Evolutionary conservation across 2,888 invertebrate genomes (phyloP), one percentile per base, ranked within the genome.

Genomic region (Hyalella azteca): DNA sequence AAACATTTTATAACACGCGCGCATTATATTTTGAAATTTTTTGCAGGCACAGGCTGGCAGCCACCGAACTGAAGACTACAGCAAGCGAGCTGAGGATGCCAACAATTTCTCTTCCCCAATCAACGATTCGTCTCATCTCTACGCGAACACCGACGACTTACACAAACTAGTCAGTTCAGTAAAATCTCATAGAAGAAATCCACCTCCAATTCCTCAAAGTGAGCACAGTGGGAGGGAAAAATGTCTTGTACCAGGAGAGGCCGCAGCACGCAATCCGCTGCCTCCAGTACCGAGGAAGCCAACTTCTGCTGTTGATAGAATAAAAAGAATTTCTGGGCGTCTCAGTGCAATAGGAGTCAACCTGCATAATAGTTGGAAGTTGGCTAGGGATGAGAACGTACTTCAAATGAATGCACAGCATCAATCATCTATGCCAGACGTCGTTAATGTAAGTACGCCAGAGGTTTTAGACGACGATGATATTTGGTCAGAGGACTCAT

Each of bases 71-170:
- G 22, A 45, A 19, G 73, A 79, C 49, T 79, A 73, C 73, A 48
- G 73, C n/a, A 45, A 73, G 9, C n/a, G 79, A 49, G 79, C 73
- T 2, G 73, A 73, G 41, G 79, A 79, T 39, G 73, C 73, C 7
- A 40, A 48, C 11, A 73, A 79, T 26, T 73, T 79, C 40, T 45
- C 41, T 19, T 41, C 41, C 22, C 40, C 41, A 36, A 48, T 79
- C 36, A 49, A 79, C 41, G 79, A 79, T 26, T 79, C 79, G 3
- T 60, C 79, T n/a, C 66, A 79, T 26, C 49, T 79, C 36, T 79
- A 79, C 50, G 79, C 36, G 32, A 79, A 79, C 73, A 79, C 79
- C 2, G 73, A 49, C 19, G 79, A 79, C 73, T 26, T 79, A 4
- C 79, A 79, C n/a, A 79, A 73, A 32, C 73, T 79, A 5, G 73